A percentile compares a stretch with the other conserved stretches of the same genome.
Evolutionary conservation across 2,113 vertebrate genomes (phyloP).

Genomic region (Ifrita kowaldi): DNA sequence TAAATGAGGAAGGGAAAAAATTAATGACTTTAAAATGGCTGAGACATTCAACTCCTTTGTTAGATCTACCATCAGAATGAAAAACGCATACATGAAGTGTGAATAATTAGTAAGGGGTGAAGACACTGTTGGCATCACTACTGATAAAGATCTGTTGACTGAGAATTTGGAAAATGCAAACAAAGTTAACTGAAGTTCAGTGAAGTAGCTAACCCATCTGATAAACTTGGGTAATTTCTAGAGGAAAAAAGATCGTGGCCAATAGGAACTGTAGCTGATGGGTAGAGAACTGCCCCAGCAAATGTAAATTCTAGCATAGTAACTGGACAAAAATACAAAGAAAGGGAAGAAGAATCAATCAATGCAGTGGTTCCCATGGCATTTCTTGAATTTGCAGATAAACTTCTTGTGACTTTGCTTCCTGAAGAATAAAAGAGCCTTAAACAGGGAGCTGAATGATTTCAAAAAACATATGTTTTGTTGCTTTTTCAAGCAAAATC

Average conservation of each 20-base stretch:
- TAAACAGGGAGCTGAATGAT: neutral
- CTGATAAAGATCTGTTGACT: neutral
- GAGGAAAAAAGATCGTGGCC: neutral
- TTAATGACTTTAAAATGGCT: constrained; percentile 37
- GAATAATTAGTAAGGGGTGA: constrained; percentile 28
- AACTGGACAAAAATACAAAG: neutral
- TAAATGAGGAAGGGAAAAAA: constrained; percentile 42
- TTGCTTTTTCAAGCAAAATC: neutral
- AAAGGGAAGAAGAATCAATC: neutral
- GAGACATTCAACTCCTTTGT: constrained; percentile 19
- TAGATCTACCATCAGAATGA: constrained; percentile 22
- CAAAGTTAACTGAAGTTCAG: neutral
- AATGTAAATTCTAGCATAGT: neutral
- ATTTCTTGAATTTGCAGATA: neutral
- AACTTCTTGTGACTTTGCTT: neutral
- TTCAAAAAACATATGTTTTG: neutral
- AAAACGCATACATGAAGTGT: constrained; percentile 23
- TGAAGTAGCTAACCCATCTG: neutral
- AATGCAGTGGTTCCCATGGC: neutral
- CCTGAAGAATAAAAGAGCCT: neutral
- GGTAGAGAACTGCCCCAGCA: neutral
- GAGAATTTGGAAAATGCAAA: constrained; percentile 12
- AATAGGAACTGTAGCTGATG: neutral
- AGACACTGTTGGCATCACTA: neutral
- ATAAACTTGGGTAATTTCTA: neutral